phyloP scores from a whole-genome alignment of 2,113 vertebrate species.

The Dendrocopos noguchii region DNA sequence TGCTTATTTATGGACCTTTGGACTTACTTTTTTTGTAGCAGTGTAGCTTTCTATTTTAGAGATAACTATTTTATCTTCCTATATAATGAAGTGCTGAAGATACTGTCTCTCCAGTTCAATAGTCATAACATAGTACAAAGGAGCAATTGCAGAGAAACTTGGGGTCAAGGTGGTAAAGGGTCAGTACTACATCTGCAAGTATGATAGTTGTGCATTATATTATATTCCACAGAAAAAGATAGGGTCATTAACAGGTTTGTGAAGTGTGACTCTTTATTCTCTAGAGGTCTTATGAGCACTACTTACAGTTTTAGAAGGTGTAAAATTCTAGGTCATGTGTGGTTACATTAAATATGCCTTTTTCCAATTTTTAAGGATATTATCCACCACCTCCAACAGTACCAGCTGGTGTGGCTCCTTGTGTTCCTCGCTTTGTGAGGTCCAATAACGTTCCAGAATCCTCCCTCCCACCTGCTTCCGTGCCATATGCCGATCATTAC shows the following conservation, averaged over 20 bases:
- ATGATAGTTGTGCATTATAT: neutral
- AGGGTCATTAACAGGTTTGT: neutral
- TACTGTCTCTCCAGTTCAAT: neutral
- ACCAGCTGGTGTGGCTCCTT: conserved; percentile 84
- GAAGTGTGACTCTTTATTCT: neutral
- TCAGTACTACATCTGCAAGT: neutral
- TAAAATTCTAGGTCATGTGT: conserved; percentile 39
- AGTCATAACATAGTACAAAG: neutral
- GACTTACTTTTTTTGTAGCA: neutral
- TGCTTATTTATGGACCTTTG: neutral
- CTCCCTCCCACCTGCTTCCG: conserved; percentile 85
- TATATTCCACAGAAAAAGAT: neutral
- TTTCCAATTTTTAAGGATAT: conserved; percentile 83
- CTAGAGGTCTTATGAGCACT: neutral
- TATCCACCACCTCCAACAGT: conserved; percentile 88
- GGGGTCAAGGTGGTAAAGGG: neutral
- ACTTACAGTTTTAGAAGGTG: conserved; percentile 24
- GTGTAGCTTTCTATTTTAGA: neutral
- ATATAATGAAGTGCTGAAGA: neutral
- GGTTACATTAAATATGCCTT: conserved; percentile 60
- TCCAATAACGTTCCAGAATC: conserved; percentile 89
- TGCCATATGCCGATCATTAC: conserved; percentile 86
- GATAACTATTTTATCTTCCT: neutral
- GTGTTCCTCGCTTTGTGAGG: conserved; percentile 90
- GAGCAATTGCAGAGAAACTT: neutral